These are phyloP conservation scores for Rhagoletis pomonella DNA, from an alignment of 1,140 invertebrate species.

Conservation along the genomic window DNA sequence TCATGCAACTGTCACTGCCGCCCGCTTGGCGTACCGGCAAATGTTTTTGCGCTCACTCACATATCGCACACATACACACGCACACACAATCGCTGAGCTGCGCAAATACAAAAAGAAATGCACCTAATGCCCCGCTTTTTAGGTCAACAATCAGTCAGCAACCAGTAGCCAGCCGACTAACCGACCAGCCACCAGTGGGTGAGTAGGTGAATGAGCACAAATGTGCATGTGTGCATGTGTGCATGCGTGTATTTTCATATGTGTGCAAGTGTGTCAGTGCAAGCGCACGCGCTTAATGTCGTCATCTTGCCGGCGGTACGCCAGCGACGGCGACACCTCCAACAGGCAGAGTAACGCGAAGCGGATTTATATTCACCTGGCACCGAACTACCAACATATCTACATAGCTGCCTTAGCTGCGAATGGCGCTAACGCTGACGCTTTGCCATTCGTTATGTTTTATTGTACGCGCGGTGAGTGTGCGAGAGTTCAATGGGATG, in stretches of 20 bases:
- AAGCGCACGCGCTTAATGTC: slow-evolving; percentile 29
- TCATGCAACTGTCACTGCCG: background rate
- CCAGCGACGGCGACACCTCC: background rate
- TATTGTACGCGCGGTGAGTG: too few relatives aligned
- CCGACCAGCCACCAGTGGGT: background rate
- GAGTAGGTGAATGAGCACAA: background rate
- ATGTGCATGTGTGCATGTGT: background rate
- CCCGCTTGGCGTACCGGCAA: background rate
- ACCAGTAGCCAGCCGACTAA: background rate
- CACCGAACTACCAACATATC: background rate
- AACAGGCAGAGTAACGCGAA: background rate
- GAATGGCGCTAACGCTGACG: too few relatives aligned
- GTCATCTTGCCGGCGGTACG: slow-evolving; percentile 44
- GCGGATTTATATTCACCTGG: slow-evolving; percentile 25
- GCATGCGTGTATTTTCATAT: background rate
- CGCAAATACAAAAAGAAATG: background rate
- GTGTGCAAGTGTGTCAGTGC: background rate
- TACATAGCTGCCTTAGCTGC: background rate
- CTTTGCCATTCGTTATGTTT: too few relatives aligned
- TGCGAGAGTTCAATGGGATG: background rate
- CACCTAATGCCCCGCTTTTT: slow-evolving; percentile 29
- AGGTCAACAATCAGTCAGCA: slow-evolving; percentile 35
- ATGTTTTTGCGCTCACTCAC: background rate
- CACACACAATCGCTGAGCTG: background rate
- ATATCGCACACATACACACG: background rate